Base-by-base conservation (phyloP, 1,140 invertebrate genomes). In the Tyrophagus putrescentiae region DNA sequence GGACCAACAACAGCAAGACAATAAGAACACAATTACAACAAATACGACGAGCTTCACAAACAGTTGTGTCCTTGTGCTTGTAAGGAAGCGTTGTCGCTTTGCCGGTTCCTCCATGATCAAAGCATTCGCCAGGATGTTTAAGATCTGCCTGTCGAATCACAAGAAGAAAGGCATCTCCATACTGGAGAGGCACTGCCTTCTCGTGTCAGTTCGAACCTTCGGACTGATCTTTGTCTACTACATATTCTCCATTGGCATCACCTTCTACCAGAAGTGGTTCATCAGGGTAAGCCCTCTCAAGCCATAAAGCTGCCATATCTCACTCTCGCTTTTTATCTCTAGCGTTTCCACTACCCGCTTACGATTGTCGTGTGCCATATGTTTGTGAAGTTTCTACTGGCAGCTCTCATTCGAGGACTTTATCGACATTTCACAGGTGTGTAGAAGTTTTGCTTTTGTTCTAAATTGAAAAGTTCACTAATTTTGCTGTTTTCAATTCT, bases 211-310 rank as follows among this genome's bases (percentile, higher is more conserved):
- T 6, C 48, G 65, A 36, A 68, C 67, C 11, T 28, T 65, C 59
- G 64, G 59, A 27, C 59, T 76, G 25, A 68, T 95, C 60, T 69
- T 83, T 3, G 72, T 85, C 31, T 96, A 95, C 72, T 93, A 93
- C 71, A 74, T 80, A 4, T 78, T 93, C 58, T 95, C 91, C 6
- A 91, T 97, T 67, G 82, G 87, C 56, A 78, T 97, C n/a, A 96
- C 90, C 18, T 96, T 96, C 75, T 97, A 95, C 70, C 90, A 96
- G 70, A 82, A 91, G 79, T 85, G 84, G 80, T 80, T 96, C 63
- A 79, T 90, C 63, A 82, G 84, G 75, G 89, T 91, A 74, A 76
- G 75, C 32, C 9, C 21, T 44, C 18, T 25, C 42, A 25, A 59
- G 44, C 63, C 29, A 28, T 4, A 28, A 6, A 27, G 18, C 23